Evolutionary conservation across 35 echinoderm and acorn worm species (phyloP), one percentile per base, ranked within the genome.

Genomic region (Lytechinus variegatus): DNA sequence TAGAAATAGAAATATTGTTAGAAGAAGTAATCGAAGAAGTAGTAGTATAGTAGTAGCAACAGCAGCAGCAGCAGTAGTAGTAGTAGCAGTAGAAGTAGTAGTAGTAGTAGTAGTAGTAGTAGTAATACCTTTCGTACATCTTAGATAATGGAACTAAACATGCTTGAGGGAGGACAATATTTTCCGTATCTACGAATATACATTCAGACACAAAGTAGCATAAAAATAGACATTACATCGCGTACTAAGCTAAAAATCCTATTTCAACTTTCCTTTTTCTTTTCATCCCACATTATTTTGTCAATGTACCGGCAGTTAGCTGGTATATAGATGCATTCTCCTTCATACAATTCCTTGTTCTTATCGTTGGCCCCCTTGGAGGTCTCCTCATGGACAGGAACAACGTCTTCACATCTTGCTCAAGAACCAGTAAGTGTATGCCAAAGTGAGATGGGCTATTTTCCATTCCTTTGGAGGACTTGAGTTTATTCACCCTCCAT

Each of bases 361-460:
- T 95, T 52, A 52, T 95, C 51, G 54, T 95, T 52, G 94, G 94
- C 57, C 94, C 94, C 9, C 61, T 95, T 28, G 56, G 94, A 33
- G 94, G 94, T 29, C 94, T 95, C 28, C 56, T 95, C 94, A 79
- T 95, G 71, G 94, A 95, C 71, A 95, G 94, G 61, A 95, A 95
- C 61, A 95, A 86, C 27, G 57, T 56, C 29, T 79, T 79, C 21
- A 79, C 66, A 6, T 79, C 66, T 24, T 79, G 66, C 66, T 79
- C 61, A 24, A n/a, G 19, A 79, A 24, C 19, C 19, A 79, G 66
- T 79, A 24, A 79, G 66, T 79, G 33, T 44, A 44, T 0, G 33
- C 33, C 33, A 44, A 44, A 2, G 2, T 44, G 33, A 44, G 33
- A 44, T 44, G 33, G 33, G 33, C 2, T 44, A 44, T 44, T 44